Evolutionary conservation across 2,888 invertebrate genomes (phyloP), one percentile per base, ranked within the genome.

Genomic region (Mesoligia furuncula): DNA sequence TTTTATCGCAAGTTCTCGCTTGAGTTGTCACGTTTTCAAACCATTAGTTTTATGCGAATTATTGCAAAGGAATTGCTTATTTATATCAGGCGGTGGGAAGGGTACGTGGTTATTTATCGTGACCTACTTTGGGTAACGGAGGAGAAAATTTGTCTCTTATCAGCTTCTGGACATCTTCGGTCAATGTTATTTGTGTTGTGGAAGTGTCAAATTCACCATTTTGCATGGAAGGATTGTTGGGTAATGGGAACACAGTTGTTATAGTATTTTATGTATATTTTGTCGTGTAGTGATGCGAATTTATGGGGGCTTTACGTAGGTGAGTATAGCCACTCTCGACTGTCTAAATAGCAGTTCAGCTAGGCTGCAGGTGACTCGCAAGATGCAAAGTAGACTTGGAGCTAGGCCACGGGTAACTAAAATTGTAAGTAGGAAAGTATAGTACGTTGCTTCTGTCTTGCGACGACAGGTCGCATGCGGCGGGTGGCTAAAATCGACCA

Each of bases 41-140:
- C 95, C 96, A 96, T 96, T 96, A 95, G 95, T 96, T 96, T 96
- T 95, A 96, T 95, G 95, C 94, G 95, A 94, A 95, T 96, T 94
- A 94, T 94, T 94, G 92, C 91, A 93, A 93, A 94, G 93, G 91
- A 94, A 95, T 95, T 94, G 94, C 93, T 94, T 95, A 94, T 95
- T 95, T 95, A 95, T 94, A 91, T 92, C 91, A 88, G 85, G 85
- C 83, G 87, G 89, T 91, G 90, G 85, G 85, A 57, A 90, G 89
- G 87, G 87, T 87, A 89, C 84, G 88, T 85, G 88, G 89, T 89
- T 89, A 90, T 91, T 92, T 91, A 91, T 91, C 83, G 88, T 73
- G 75, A 88, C 88, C 88, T 84, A 84, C 75, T 86, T 88, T 83
- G 87, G 80, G 77, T 86, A 89, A 88, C 83, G 80, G 87, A 79